Base-by-base conservation (phyloP, 2,797 vertebrate genomes). In the Acrossocheilus fasciatus region DNA sequence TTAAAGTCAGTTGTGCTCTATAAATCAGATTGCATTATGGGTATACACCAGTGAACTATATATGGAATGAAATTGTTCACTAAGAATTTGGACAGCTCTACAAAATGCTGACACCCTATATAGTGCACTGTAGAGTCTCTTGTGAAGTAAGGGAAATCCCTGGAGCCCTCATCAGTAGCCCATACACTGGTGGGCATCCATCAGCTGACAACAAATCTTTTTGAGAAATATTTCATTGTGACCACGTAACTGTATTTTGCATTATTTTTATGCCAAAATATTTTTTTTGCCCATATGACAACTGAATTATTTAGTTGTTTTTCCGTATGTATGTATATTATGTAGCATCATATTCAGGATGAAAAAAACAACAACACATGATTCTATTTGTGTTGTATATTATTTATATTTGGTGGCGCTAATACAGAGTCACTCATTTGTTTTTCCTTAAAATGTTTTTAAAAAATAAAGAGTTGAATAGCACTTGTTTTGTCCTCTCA, bases 181-280 rank as follows among this genome's bases (percentile, higher is more conserved):
- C 86, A 87, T 76, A 88, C 88, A 74, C 89, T 88, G 68, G 81
- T 75, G 81, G 80, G 74, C 87, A 87, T 85, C 83, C 83, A 85
- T 85, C 83, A 85, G 83, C 41, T 78, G 62, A 69, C 64, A 64
- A 84, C 45, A 54, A 39, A 68, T 54, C 62, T 69, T 75, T 62
- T 83, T 57, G 20, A 75, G 72, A 83, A 50, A 78, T 79, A 70
- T 85, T 70, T 85, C 83, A 83, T 68, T 52, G 34, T 66, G 23
- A 66, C 73, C 62, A 81, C n/a, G 2, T 52, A 76, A 75, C 41
- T 45, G 15, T 45, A 30, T 72, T 54, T 82, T 43, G 23, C 39
- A 47, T 47, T 64, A 47, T 83, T 45, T 62, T 11, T 43, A 45
- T 59, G 52, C 6, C 8, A 57, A 82, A 52, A 78, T n/a, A 70